A percentile compares a stretch with the other conserved stretches of the same genome.
These are phyloP conservation scores for Oxycera nigricornis DNA, from an alignment of 2,888 invertebrate genomes.

Conservation along the genomic window DNA sequence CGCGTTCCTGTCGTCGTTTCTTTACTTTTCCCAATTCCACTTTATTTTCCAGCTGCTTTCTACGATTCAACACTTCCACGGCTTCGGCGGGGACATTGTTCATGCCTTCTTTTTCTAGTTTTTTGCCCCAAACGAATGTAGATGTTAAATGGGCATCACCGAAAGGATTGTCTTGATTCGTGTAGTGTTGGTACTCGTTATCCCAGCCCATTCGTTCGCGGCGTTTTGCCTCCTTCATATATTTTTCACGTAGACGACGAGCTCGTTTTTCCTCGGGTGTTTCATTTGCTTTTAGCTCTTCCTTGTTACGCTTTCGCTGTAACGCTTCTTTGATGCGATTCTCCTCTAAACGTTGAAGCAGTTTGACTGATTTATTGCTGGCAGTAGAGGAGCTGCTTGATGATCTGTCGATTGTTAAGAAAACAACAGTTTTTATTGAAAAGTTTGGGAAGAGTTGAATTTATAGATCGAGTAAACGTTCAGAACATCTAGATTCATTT, in stretches of 20 bases:
- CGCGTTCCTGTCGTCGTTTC: conserved; percentile 86
- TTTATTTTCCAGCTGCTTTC: conserved; percentile 90
- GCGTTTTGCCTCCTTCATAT: conserved; percentile 84
- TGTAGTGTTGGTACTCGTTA: conserved; percentile 94
- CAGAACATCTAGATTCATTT: not conserved
- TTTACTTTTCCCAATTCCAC: conserved; percentile 94
- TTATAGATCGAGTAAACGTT: too few relatives aligned
- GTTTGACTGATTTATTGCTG: conserved; percentile 65
- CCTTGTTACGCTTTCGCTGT: conserved; percentile 74
- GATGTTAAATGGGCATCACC: conserved; percentile 95
- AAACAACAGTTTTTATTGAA: too few relatives aligned
- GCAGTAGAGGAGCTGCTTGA: not conserved
- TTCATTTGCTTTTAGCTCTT: conserved; percentile 84
- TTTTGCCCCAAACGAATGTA: conserved; percentile 97
- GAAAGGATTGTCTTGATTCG: conserved; percentile 98
- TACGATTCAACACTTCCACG: conserved; percentile 80
- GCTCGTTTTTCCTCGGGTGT: conserved; percentile 93
- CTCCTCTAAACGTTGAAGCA: conserved; percentile 76
- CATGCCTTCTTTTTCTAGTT: conserved; percentile 91
- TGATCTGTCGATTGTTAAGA: too few relatives aligned
- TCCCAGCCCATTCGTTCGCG: conserved; percentile 98
- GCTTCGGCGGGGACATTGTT: conserved; percentile 78
- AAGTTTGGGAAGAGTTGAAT: too few relatives aligned
- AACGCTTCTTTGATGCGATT: conserved; percentile 72
- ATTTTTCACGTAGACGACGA: conserved; percentile 87